Base-by-base conservation (phyloP, 2,113 vertebrate species). In the Python bivittatus region DNA sequence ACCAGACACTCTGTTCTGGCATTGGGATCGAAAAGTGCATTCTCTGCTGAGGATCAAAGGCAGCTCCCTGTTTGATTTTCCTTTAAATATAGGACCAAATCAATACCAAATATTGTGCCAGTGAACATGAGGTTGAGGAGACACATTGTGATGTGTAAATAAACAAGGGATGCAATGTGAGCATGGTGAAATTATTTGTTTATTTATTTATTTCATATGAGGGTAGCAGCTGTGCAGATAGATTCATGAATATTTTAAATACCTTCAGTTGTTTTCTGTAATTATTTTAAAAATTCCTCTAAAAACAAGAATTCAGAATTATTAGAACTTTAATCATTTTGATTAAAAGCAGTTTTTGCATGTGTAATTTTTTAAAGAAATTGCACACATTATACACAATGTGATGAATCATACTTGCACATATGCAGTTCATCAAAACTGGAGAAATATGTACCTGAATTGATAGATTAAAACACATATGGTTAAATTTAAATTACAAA, bases 1-100 rank as follows among this genome's bases (percentile, higher is more conserved):
- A 91, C 85, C 20, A 61, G 90, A 88, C 92, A 60, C 0, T 94
- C 93, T 9, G 22, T 58, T 94, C 88, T 93, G 93, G 94, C 27
- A 83, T 84, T 88, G 7, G 57, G 94, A 1, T 10, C 15, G 6
- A 89, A 86, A 88, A 0, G 64, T 0, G 23, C 79, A 91, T 7
- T 90, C 20, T 90, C 72, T 79, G 91, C 22, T 42, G n/a, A n/a
- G 5, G 48, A 48, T 88, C 25, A 54, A 88, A 84, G 33, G 48
- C 33, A 88, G 0, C 29, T 4, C 20, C 52, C 25, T 68, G 4
- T 56, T 20, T 57, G 54, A 57, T 20, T 25, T 6, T 42, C 83
- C 90, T 88, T 52, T 38, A 84, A 84, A 52, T 42, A 23, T 33
- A 58, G 29, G 10, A 48, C 54, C 38, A 29, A 25, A 61, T 27